These are phyloP conservation scores for Ochlodes sylvanus DNA, from an alignment of 2,888 invertebrate species.

Conservation along the genomic window DNA sequence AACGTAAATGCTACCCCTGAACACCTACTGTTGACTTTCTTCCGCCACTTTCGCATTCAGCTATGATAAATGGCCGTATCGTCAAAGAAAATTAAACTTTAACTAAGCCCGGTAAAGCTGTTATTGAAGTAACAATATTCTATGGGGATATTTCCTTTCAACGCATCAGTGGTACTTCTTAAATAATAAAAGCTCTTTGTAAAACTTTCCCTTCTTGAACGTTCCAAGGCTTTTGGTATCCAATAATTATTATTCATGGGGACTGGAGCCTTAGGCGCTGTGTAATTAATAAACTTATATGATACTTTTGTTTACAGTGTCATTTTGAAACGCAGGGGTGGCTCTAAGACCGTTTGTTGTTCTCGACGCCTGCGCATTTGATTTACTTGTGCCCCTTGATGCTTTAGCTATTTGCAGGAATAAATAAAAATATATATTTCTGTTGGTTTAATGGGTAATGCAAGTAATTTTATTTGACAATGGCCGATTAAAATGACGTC, in stretches of 20 bases:
- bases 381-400: background rate
- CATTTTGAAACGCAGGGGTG: constrained; percentile 67
- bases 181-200: constrained; percentile 85
- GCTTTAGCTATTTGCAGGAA: too few species aligned
- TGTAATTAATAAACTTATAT: constrained; percentile 86
- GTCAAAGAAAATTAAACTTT: constrained; percentile 54
- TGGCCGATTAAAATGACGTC: too few species aligned
- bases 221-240: constrained; percentile 84
- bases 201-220: constrained; percentile 85
- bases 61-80: constrained; percentile 73
- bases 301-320: constrained; percentile 85
- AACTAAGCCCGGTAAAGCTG: constrained; percentile 48
- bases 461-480: too few species aligned
- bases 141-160: constrained; percentile 77
- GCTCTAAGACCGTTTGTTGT: constrained; percentile 51
- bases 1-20: constrained; percentile 66
- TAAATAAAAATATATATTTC: too few species aligned
- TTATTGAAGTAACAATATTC: constrained; percentile 49
- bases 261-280: constrained; percentile 80
- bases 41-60: constrained; percentile 82
- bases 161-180: constrained; percentile 79
- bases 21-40: constrained; percentile 84
- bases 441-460: too few species aligned
- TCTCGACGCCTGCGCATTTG: constrained; percentile 46
- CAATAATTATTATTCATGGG: constrained; percentile 85